Conservation (phyloP, 2,888 invertebrate genomes). For the Timema cristinae region DNA sequence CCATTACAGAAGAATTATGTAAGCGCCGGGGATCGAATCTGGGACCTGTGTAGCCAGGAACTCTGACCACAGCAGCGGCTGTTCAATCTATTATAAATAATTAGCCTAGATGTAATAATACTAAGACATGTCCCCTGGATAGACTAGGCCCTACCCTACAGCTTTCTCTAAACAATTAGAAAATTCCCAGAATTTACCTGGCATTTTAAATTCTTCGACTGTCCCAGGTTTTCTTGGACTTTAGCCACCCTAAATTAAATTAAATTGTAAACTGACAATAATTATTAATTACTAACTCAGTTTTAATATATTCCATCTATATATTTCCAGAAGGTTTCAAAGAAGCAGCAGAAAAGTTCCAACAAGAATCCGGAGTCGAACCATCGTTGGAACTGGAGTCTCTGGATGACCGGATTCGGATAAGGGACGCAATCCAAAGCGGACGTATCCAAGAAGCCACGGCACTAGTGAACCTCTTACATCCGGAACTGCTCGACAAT, state of each 20-base stretch:
- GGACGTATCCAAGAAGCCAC: constrained; percentile 93
- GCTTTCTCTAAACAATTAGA: too few species aligned
- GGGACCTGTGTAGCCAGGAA: too few species aligned
- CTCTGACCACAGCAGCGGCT: too few species aligned
- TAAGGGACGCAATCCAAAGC: constrained; percentile 88
- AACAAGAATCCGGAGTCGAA: constrained; percentile 85
- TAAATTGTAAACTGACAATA: background rate
- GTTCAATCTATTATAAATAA: too few species aligned
- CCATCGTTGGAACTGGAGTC: constrained; percentile 76
- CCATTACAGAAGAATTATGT: too few species aligned
- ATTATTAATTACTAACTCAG: background rate
- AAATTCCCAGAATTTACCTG: too few species aligned
- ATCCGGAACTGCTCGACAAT: constrained; percentile 92
- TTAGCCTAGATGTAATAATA: too few species aligned
- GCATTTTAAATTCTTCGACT: too few species aligned
- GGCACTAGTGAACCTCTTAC: constrained; percentile 85
- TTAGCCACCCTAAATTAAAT: background rate
- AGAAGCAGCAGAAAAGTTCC: constrained; percentile 96
- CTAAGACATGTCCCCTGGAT: too few species aligned
- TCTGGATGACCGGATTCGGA: constrained; percentile 86
- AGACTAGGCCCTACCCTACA: too few species aligned
- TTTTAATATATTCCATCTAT: constrained; percentile 4
- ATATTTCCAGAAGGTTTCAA: constrained; percentile 76
- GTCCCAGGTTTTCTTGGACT: too few species aligned
- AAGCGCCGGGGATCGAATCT: too few species aligned